phyloP scores from a whole-genome alignment of 2,113 vertebrate genomes.

The Pitta sordida region DNA sequence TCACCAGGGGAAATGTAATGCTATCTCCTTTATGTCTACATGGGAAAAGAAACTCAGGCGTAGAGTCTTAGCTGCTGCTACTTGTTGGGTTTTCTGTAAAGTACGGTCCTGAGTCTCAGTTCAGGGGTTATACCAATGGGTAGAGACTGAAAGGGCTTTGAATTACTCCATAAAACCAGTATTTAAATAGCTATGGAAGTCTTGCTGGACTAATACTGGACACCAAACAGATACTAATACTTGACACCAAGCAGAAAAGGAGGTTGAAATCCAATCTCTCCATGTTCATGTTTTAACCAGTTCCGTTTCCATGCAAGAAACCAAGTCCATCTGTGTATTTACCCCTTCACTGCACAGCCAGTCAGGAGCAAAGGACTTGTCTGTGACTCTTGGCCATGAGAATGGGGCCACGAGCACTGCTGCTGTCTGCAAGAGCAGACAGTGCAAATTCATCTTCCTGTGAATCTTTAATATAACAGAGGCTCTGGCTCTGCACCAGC shows the following conservation, averaged over 20 bases:
- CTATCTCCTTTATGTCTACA: neutral
- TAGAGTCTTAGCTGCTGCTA: neutral
- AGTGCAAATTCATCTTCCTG: neutral
- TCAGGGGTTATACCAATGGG: neutral
- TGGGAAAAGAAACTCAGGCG: neutral
- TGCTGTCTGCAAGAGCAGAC: neutral
- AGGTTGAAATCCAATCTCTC: neutral
- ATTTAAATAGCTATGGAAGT: neutral
- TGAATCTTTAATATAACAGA: neutral
- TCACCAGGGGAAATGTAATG: neutral
- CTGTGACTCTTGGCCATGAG: neutral
- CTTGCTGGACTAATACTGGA: neutral
- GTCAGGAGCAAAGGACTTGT: neutral
- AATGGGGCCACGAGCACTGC: fast-evolving
- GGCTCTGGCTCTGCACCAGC: fast-evolving
- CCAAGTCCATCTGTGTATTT: neutral
- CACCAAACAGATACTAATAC: neutral
- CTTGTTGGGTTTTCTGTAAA: neutral
- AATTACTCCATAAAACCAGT: neutral
- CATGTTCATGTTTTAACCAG: neutral
- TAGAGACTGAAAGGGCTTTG: neutral
- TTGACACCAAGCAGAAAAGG: neutral
- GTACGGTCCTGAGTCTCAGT: neutral
- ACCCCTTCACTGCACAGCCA: neutral
- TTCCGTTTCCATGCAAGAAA: neutral